These are phyloP conservation scores for Sitta carolinensis DNA, from an alignment of 2,797 vertebrate species.

Conservation along the genomic window DNA sequence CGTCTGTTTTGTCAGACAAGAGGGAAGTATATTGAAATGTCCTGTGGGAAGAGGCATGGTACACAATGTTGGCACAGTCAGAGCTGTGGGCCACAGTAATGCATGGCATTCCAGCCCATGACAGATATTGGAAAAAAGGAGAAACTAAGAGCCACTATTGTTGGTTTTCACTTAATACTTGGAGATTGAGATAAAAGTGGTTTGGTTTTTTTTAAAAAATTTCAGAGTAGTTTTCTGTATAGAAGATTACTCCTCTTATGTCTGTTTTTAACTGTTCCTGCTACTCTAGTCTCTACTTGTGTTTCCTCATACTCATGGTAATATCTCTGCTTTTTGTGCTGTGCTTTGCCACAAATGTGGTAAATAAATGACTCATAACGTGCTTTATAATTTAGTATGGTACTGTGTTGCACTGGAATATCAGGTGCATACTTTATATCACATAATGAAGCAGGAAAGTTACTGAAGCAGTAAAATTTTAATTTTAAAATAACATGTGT, in stretches of 20 bases:
- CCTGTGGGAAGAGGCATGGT: neutral
- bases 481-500: slow-evolving; percentile 18
- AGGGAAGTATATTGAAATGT: neutral
- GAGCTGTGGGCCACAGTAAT: neutral
- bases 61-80: neutral
- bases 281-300: neutral
- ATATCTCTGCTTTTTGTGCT: neutral
- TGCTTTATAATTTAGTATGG: neutral
- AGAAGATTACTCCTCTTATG: neutral
- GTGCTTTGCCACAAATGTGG: slow-evolving; percentile 16
- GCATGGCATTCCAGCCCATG: neutral
- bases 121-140: neutral
- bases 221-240: neutral
- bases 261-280: neutral
- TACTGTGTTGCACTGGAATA: neutral
- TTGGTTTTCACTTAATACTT: neutral
- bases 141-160: neutral
- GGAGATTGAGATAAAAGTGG: neutral
- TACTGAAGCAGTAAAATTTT: neutral
- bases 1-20: neutral
- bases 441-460: neutral
- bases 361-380: slow-evolving; percentile 33
- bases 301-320: neutral
- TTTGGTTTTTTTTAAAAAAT: neutral
- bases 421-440: neutral